Evolutionary conservation across 2,888 invertebrate genomes (phyloP), one percentile per base, ranked within the genome.

Genomic region (Frankliniella fusca): DNA sequence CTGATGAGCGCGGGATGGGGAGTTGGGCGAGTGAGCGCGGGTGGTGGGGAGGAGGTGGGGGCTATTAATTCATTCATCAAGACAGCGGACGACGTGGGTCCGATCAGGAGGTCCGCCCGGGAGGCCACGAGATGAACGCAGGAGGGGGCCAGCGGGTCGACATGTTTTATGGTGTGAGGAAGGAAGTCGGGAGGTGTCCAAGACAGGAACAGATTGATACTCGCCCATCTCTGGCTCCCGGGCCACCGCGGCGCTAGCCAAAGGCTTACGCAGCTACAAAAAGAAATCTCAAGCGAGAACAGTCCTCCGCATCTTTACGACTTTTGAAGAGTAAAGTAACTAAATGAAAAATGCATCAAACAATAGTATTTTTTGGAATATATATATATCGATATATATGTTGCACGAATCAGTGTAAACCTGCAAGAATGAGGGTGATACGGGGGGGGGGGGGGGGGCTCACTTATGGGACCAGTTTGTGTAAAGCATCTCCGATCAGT

Each of bases 21-120:
- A 54, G 54, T 12, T 12, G 18, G 54, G 54, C 2, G 54, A 61
- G 15, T 7, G 61, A 20, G 20, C 15, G 54, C 15, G 54, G 20
- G 18, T 12, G 54, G 61, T 20, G 61, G 61, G 61, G 61, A 23
- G 23, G 70, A 11, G 9, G 70, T 10, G 70, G 27, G 12, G 70
- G 23, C 70, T 76, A 76, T 76, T 76, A 76, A 76, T 76, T 76
- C 70, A 76, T 76, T 76, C 70, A 76, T 76, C 70, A 76, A 76
- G 70, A 27, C 70, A 76, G 70, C 27, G 70, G 70, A 61, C 61
- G 61, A n/a, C 61, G 61, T 18, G 54, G 38, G 38, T 38, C 38
- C 38, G 38, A 38, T 38, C 38, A 38, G 38, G 38, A 38, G 38
- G 38, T 38, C 38, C 54, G 54, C 54, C 54, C 54, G 18, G 15